Conservation (phyloP, 1,140 invertebrate genomes). For the Drosophila nigromelanica region DNA sequence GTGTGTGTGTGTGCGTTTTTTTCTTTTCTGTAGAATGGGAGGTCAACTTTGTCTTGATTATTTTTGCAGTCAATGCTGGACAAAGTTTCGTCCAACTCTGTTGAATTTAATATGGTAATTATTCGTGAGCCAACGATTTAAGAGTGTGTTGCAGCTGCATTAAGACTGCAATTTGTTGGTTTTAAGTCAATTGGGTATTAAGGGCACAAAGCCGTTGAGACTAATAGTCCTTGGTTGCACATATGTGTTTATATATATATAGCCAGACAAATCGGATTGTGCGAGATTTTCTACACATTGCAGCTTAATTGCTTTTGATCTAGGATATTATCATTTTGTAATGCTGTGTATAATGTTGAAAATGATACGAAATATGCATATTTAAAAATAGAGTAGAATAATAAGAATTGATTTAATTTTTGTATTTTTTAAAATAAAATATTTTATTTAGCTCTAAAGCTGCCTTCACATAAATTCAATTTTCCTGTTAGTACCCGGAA, state of each 20-base stretch:
- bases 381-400: no score
- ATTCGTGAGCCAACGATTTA: conserved; percentile 36
- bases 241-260: neutral
- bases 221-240: neutral
- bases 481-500: neutral
- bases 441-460: neutral
- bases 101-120: conserved; percentile 72
- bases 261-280: neutral
- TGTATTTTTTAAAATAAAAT: no score
- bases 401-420: no score
- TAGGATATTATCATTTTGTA: no score
- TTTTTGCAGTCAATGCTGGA: conserved; percentile 41
- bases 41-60: conserved; percentile 51
- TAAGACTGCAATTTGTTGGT: conserved; percentile 27
- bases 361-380: no score
- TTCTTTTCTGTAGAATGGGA: neutral
- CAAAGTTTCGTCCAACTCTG: conserved; percentile 52
- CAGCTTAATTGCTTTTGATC: no score
- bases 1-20: no score
- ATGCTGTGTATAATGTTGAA: no score
- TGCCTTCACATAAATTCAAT: neutral
- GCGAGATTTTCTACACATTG: neutral
- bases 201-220: neutral
- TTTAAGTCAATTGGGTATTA: conserved; percentile 15
- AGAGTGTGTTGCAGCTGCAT: conserved; percentile 10